Evolutionary conservation across 2,888 invertebrate genomes (phyloP).

Genomic region (Minunthozetes semirufus): DNA sequence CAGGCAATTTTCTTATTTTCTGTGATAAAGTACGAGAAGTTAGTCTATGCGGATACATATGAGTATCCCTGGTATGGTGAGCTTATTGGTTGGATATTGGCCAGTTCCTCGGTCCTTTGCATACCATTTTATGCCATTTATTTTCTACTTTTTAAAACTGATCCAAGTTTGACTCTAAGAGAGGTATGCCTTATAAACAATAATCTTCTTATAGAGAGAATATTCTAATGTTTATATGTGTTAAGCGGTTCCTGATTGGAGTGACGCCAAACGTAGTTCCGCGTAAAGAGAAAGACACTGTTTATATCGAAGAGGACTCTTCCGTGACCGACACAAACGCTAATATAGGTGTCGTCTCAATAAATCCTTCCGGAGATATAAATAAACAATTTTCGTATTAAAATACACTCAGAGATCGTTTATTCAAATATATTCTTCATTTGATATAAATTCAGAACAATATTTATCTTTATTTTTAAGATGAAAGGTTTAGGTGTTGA

Average conservation of each 20-base stretch:
- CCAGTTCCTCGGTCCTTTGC: conserved; percentile 73
- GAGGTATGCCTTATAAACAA: conserved; percentile 1
- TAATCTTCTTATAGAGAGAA: too few relatives aligned
- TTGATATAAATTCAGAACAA: not conserved
- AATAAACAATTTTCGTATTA: not conserved
- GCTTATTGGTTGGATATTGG: conserved; percentile 71
- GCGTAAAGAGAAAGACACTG: conserved; percentile 17
- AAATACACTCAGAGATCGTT: too few relatives aligned
- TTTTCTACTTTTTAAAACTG: conserved; percentile 55
- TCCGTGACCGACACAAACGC: conserved; percentile 1
- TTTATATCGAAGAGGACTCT: conserved; percentile 17
- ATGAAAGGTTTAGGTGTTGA: too few relatives aligned
- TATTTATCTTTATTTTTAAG: too few relatives aligned
- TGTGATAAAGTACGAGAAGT: conserved; percentile 67
- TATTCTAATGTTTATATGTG: not conserved
- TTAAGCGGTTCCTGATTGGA: conserved; percentile 4
- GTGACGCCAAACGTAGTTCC: conserved; percentile 16
- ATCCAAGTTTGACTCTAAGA: conserved; percentile 12
- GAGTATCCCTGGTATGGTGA: conserved; percentile 73
- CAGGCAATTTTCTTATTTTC: conserved; percentile 73
- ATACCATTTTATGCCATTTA: conserved; percentile 77
- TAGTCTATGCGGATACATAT: conserved; percentile 60
- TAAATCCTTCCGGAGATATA: not conserved
- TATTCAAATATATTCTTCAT: not conserved
- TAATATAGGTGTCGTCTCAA: not conserved